phyloP scores from a whole-genome alignment of 1,140 invertebrate species.

The Mya arenaria region DNA sequence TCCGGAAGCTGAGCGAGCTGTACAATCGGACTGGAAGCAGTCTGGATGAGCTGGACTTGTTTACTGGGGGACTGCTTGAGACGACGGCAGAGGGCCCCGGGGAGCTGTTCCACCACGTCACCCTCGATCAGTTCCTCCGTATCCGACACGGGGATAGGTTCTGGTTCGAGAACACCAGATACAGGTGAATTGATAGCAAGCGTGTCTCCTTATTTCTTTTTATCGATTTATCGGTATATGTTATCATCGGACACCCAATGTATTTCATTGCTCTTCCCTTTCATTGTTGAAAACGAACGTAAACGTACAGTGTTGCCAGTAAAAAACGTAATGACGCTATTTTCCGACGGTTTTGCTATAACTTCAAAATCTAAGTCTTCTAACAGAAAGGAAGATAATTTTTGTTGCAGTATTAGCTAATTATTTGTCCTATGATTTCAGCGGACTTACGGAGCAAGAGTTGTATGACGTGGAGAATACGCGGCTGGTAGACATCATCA shows the following conservation, averaged over 20 bases:
- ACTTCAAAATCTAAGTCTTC: too few relatives aligned
- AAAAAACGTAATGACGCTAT: too few relatives aligned
- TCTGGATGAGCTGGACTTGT: constrained; percentile 86
- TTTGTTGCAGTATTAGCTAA: too few relatives aligned
- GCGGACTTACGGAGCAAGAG: constrained; percentile 66
- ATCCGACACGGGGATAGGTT: constrained; percentile 97
- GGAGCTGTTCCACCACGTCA: constrained; percentile 93
- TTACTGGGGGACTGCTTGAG: constrained; percentile 98
- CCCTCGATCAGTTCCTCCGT: constrained; percentile 95
- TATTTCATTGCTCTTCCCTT: too few relatives aligned
- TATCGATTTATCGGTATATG: too few relatives aligned
- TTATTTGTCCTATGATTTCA: too few relatives aligned
- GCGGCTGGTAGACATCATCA: constrained; percentile 63
- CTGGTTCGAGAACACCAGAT: constrained; percentile 97
- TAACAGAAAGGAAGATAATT: too few relatives aligned
- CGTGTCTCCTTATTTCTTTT: background rate
- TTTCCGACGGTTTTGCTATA: too few relatives aligned
- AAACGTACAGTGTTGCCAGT: too few relatives aligned
- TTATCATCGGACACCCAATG: too few relatives aligned
- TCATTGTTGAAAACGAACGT: too few relatives aligned
- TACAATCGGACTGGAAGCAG: background rate
- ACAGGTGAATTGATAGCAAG: constrained; percentile 19
- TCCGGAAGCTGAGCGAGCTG: background rate
- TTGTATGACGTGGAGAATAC: constrained; percentile 66
- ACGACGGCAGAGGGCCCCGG: constrained; percentile 86